Percentiles rank a stretch among this genome's conserved stretches.
Evolutionary conservation across 2,113 vertebrate genomes (phyloP).

Genomic region (Lathamus discolor): DNA sequence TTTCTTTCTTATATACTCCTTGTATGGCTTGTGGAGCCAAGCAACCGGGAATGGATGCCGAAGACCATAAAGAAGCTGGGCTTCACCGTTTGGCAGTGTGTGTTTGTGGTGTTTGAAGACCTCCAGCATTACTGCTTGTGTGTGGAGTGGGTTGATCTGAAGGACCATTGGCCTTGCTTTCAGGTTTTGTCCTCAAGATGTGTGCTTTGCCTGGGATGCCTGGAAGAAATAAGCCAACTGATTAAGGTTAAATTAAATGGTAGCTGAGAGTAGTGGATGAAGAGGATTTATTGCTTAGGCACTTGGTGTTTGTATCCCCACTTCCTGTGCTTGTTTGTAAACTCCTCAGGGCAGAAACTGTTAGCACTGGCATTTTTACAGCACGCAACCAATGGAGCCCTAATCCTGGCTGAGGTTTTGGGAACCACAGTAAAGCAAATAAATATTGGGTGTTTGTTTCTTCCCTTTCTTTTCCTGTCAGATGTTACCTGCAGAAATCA

Average conservation of each 20-base stretch:
- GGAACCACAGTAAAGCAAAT: neutral
- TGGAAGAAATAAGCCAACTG: neutral
- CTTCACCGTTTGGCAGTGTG: neutral
- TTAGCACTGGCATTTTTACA: neutral
- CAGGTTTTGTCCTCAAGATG: neutral
- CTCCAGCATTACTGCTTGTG: rapidly evolving
- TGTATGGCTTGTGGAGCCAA: rapidly evolving
- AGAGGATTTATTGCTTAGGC: neutral
- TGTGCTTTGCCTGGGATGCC: neutral
- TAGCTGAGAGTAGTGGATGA: neutral
- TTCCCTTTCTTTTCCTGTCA: neutral
- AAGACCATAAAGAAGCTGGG: neutral
- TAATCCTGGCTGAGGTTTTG: neutral
- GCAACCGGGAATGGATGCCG: neutral
- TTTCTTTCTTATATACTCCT: neutral
- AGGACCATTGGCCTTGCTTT: neutral
- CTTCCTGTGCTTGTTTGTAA: neutral
- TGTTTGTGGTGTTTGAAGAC: rapidly evolving
- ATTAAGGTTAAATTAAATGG: neutral
- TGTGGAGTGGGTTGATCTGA: rapidly evolving
- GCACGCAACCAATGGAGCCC: neutral
- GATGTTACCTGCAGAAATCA: neutral
- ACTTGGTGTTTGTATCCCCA: neutral
- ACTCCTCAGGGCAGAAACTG: neutral
- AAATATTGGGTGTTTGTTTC: neutral